These are phyloP conservation scores for Drosophila aff. DNA, from an alignment of 1,140 invertebrate species.

Conservation along the genomic window DNA sequence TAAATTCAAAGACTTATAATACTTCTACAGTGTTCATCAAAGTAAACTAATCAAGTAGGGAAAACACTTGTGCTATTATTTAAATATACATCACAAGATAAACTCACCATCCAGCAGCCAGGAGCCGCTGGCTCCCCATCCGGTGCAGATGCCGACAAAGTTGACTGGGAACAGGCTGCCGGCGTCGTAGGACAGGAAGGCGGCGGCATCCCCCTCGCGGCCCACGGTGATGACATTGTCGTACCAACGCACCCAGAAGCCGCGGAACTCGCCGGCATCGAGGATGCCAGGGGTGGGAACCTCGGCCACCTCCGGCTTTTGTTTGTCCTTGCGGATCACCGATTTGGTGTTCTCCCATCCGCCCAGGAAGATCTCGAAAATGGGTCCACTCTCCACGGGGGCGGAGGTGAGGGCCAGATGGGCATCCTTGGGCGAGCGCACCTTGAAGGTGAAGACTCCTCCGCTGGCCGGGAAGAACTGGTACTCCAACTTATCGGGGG, in stretches of 20 bases:
- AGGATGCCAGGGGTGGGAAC: conserved; percentile 90
- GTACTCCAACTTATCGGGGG: conserved; percentile 93
- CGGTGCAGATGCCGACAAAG: conserved; percentile 92
- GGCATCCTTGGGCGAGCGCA: conserved; percentile 91
- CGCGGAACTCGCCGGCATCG: conserved; percentile 89
- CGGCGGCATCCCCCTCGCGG: conserved; percentile 87
- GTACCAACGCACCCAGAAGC: conserved; percentile 93
- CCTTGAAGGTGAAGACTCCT: conserved; percentile 90
- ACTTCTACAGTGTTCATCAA: background rate
- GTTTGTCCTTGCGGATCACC: conserved; percentile 91
- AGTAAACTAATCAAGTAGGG: conserved; percentile 13
- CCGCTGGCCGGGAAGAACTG: conserved; percentile 90
- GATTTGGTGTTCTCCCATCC: conserved; percentile 94
- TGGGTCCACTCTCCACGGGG: conserved; percentile 89
- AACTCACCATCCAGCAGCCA: conserved; percentile 92
- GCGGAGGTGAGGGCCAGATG: conserved; percentile 90
- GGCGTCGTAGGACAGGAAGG: conserved; percentile 90
- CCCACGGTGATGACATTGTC: conserved; percentile 86
- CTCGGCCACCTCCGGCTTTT: conserved; percentile 91
- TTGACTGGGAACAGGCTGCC: conserved; percentile 89
- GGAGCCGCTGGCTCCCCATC: conserved; percentile 92
- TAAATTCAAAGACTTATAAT: background rate
- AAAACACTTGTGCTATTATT: conserved; percentile 9
- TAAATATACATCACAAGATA: background rate
- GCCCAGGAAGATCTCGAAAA: conserved; percentile 93